These are phyloP conservation scores for Aptenodytes patagonicus DNA, from an alignment of 2,113 vertebrate species.

Conservation along the genomic window DNA sequence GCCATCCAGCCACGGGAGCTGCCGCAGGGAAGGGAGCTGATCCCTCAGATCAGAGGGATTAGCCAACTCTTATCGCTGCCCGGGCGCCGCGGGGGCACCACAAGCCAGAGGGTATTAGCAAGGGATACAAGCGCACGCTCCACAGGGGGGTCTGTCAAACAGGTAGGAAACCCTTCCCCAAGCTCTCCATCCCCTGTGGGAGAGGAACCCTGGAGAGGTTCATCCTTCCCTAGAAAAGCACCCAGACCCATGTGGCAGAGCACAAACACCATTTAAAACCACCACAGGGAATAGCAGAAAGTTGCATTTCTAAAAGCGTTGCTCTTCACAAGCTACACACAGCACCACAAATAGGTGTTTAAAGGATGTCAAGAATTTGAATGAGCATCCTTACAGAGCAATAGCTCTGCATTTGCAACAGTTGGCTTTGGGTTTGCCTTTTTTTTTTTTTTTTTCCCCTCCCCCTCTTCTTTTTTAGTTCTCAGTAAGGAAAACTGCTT, in stretches of 20 bases:
- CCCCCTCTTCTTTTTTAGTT: background rate
- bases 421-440: background rate
- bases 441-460: no score
- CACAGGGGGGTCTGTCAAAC: background rate
- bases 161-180: background rate
- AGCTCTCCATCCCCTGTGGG: accelerated
- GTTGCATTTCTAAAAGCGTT: background rate
- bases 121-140: background rate
- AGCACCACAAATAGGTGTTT: background rate
- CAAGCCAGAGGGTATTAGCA: background rate
- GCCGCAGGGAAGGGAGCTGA: background rate
- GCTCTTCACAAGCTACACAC: background rate
- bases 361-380: background rate
- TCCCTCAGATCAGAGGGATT: background rate
- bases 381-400: background rate
- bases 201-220: background rate
- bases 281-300: background rate
- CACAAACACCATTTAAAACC: background rate
- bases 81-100: accelerated
- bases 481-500: background rate
- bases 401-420: background rate
- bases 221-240: background rate
- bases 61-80: background rate
- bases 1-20: accelerated
- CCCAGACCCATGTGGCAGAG: background rate